phyloP scores from a whole-genome alignment of 2,797 vertebrate genomes.

The Coracias cyanogaster region DNA sequence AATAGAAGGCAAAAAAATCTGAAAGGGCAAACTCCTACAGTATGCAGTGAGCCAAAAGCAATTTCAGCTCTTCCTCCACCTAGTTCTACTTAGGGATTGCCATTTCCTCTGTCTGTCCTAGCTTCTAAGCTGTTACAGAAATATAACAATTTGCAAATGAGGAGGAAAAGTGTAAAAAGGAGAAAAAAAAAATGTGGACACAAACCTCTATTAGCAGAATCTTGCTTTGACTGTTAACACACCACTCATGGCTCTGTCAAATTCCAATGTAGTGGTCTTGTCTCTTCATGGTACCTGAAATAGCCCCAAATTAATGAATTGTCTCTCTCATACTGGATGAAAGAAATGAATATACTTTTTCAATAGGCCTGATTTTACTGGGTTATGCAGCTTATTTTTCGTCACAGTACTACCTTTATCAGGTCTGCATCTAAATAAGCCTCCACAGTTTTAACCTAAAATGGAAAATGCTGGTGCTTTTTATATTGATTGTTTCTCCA shows the following conservation, averaged over 20 bases:
- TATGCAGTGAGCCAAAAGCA: conserved; percentile 18
- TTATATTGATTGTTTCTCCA: background rate
- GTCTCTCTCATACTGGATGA: background rate
- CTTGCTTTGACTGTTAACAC: background rate
- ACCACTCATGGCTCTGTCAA: background rate
- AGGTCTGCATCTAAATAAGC: background rate
- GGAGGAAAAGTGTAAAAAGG: background rate
- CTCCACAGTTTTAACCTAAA: background rate
- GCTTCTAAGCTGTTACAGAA: conserved; percentile 8
- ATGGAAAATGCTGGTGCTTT: background rate
- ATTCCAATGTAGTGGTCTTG: background rate
- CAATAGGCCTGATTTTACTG: background rate
- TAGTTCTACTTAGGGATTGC: conserved; percentile 6
- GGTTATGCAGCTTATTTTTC: background rate
- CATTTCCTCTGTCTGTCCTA: background rate
- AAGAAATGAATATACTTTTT: background rate
- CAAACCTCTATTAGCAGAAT: background rate
- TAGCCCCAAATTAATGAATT: background rate
- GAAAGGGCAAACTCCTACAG: background rate
- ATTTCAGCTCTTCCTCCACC: background rate
- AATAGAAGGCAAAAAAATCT: background rate
- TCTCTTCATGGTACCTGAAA: background rate
- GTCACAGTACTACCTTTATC: background rate
- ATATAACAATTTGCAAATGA: background rate
- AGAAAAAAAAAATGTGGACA: background rate